Evolutionary conservation across 2,797 vertebrate species (phyloP), one percentile per base, ranked within the genome.

Genomic region (Pangasius krempfi): DNA sequence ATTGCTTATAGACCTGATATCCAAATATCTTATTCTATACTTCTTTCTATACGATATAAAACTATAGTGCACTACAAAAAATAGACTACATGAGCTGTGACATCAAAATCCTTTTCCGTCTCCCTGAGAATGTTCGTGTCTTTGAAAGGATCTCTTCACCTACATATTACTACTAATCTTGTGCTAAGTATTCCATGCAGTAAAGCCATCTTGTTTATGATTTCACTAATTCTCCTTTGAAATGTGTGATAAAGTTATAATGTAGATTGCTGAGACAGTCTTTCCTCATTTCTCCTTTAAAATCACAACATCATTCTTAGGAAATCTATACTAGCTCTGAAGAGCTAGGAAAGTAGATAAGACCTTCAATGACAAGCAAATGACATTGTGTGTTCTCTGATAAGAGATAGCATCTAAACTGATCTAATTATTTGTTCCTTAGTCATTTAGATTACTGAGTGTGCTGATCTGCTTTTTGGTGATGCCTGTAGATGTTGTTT

Each of bases 321-420:
- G 92, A 92, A 92, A 93, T 93, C 92, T 88, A 92, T 93, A 91
- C 73, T 78, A 85, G 82, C 90, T 90, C 81, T 87, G 87, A 87
- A 91, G 72, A 92, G 87, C 88, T 80, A 91, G 91, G 86, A 88
- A 91, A 89, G 82, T 76, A 90, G 92, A 93, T 93, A 93, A 89
- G 87, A 93, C 91, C 92, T 86, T 89, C 91, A 93, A 92, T 91
- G 90, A 92, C 89, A 90, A 89, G 87, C 89, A 90, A 92, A 90
- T 92, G 92, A 92, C 92, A 92, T 93, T 93, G 94, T 93, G 94
- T 96, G 95, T 96, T 95, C 95, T 95, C 94, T 86, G 95, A 96
- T 96, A 95, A 95, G 92, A 96, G 95, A 96, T 96, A 95, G 60
- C 93, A 96, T 96, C 95, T 92, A 82, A 93, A 94, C 93, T 94